These are phyloP conservation scores for Ormia ochracea DNA, from an alignment of 2,888 invertebrate genomes.

Conservation along the genomic window DNA sequence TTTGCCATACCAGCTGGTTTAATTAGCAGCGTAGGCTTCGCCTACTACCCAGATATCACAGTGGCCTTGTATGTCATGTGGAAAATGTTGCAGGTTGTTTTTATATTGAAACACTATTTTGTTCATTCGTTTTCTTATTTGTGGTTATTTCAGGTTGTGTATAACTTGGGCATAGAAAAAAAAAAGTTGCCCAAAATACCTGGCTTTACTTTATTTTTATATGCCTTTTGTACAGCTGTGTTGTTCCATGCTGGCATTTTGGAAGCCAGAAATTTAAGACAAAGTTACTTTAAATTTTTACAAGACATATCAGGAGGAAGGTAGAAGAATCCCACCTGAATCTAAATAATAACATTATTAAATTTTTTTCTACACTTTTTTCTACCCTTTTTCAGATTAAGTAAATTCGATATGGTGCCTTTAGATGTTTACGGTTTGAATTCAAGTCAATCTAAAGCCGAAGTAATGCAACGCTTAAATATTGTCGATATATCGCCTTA, in stretches of 20 bases:
- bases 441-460: conserved; percentile 78
- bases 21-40: conserved; percentile 83
- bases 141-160: conserved; percentile 79
- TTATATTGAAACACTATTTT: background rate
- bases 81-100: conserved; percentile 86
- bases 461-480: conserved; percentile 73
- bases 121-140: background rate
- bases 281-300: conserved; percentile 90
- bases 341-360: background rate
- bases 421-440: conserved; percentile 81
- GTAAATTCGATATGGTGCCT: conserved; percentile 79
- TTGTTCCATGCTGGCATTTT: conserved; percentile 87
- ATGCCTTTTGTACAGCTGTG: conserved; percentile 86
- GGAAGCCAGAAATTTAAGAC: conserved; percentile 86
- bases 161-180: conserved; percentile 83
- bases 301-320: conserved; percentile 84
- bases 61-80: conserved; percentile 89
- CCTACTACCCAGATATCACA: conserved; percentile 85
- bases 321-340: conserved; percentile 71
- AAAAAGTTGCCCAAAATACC: conserved; percentile 83
- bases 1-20: conserved; percentile 85
- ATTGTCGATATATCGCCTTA: conserved; percentile 65
- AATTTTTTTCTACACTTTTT: background rate
- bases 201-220: conserved; percentile 84
- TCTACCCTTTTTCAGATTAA: conserved; percentile 77